Conservation (phyloP, 2,113 vertebrate species). For the Apteryx owenii region DNA sequence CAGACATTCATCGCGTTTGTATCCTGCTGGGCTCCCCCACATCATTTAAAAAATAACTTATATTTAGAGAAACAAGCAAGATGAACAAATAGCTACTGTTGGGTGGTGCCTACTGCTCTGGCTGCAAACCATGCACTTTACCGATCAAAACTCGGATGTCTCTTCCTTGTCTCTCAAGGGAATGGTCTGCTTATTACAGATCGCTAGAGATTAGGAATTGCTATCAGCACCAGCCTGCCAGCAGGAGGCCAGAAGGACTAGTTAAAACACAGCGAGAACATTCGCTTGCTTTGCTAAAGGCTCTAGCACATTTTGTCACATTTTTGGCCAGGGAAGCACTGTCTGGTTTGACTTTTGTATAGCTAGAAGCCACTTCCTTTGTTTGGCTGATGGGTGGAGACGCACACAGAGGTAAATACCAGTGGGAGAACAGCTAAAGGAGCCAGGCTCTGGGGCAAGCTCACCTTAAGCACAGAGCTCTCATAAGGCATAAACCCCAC, state of each 20-base stretch:
- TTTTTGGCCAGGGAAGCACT: not conserved
- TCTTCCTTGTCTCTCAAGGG: not conserved
- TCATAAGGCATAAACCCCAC: accelerated
- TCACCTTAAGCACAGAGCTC: not conserved
- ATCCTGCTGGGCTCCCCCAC: not conserved
- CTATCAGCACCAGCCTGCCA: not conserved
- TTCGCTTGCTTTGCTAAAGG: not conserved
- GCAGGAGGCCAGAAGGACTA: not conserved
- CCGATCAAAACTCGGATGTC: conserved; percentile 1
- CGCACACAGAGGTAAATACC: not conserved
- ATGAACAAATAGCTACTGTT: not conserved
- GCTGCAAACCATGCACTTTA: not conserved
- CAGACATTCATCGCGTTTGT: accelerated
- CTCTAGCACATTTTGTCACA: not conserved
- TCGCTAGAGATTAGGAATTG: not conserved
- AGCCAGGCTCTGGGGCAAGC: not conserved
- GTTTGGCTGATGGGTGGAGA: not conserved
- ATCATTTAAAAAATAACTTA: not conserved
- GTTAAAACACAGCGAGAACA: not conserved
- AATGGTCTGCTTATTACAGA: not conserved
- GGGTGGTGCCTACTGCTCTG: not conserved
- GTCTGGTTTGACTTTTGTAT: conserved; percentile 4
- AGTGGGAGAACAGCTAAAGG: not conserved
- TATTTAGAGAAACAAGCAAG: not conserved
- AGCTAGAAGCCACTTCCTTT: conserved; percentile 31